Evolutionary conservation across 1,140 invertebrate species (phyloP), one percentile per base, ranked within the genome.

Genomic region (Vanessa tameamea): DNA sequence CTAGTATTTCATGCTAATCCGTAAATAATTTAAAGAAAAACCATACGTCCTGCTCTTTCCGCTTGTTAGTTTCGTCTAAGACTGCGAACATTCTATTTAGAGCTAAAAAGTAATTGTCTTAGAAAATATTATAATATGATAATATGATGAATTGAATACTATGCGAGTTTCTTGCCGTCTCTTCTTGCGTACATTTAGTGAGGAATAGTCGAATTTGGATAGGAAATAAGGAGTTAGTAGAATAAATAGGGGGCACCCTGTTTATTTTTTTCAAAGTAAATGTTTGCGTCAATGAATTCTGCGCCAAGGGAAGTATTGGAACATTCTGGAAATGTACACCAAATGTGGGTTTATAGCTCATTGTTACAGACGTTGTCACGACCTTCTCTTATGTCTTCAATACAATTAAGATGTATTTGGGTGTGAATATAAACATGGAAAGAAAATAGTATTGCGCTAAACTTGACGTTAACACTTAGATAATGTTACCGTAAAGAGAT

Each of bases 271-370:
- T 11, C 57, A 37, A 6, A 16, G 16, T 68, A 68, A 68, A 31
- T 43, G 31, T 31, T 72, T 67, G n/a, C 71, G 53, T 72, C 71
- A 72, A 59, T 53, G 3, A 64, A 26, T 9, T 53, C 51, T 72
- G 20, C 48, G 31, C 47, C 63, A 65, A 14, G 57, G n/a, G 20
- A 63, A 23, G 37, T 11, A 9, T 66, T 57, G 3, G 23, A 59
- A 20, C 9, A n/a, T 47, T 50, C 50, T 48, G 64, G 16, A 61
- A 61, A 61, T 15, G 11, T 12, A 37, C 4, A 50, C 64, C 23
- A 31, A 72, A 37, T 53, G 15, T n/a, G 64, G 71, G 14, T n/a
- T 72, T 59, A 72, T 72, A 3, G 47, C 47, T 16, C 47, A 72
- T 72, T 72, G 71, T 67, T 47, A 20, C 8, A 48, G 4, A 15